Evolutionary conservation across 2,888 invertebrate genomes (phyloP), one percentile per base, ranked within the genome.

Genomic region (Melieria crassipennis): DNA sequence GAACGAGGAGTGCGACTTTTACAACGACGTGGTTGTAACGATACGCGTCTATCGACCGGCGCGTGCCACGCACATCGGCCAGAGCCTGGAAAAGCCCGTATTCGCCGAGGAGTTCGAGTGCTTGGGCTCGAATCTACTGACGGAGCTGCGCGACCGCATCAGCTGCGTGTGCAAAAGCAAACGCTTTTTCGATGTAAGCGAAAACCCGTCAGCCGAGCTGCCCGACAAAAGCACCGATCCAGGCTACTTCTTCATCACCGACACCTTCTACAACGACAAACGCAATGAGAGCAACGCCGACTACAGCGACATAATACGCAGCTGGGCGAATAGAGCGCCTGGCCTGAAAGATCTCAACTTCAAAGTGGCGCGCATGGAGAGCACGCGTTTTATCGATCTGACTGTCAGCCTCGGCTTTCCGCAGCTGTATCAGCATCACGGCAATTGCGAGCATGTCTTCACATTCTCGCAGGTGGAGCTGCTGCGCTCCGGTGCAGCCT

Each of bases 401-500:
- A 86, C 81, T 7, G 82, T 90, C 6, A 87, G 89, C 57, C 82
- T 92, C 6, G 94, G 94, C 0, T 90, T 91, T 81, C 93, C 93
- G 63, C 85, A 86, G 70, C 82, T 98, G 0, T 98, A 94, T 88
- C 89, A 93, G 73, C 98, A 98, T 87, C 95, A 96, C 85, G 97
- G 96, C 7, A 90, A 92, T 81, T 98, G 98, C 87, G 97, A 98
- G 86, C 98, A 98, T 86, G 84, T 97, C 3, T 89, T 98, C 80
- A 89, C 92, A 1, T 92, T 98, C 84, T 92, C 92, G 0, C 94
- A 95, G 83, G 88, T 93, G 0, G 92, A 92, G 61, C 85, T 94
- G 0, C 77, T 92, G 5, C 87, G 86, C 57, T 77, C 85, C 65
- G 65, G 69, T 7, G 16, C 61, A 42, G 91, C 92, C 78, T 87